These are phyloP conservation scores for Hypomecis atomaria DNA, from an alignment of 2,888 invertebrate species.

Conservation along the genomic window DNA sequence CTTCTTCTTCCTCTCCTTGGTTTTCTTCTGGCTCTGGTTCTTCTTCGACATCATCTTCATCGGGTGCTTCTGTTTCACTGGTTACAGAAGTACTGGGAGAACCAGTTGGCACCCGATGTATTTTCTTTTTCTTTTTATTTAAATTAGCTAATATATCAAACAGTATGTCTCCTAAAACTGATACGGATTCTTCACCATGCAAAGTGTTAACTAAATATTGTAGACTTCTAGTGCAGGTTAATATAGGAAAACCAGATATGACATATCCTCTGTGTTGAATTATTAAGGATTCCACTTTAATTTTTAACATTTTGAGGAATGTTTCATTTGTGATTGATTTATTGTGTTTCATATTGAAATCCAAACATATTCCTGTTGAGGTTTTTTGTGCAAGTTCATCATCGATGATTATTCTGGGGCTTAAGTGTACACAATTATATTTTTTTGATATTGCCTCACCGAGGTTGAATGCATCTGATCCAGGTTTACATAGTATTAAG, in stretches of 20 bases:
- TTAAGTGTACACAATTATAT: constrained; percentile 84
- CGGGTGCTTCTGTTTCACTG: constrained; percentile 45
- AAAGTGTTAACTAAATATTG: constrained; percentile 53
- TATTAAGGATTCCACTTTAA: constrained; percentile 77
- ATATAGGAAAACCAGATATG: constrained; percentile 86
- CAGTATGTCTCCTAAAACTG: constrained; percentile 55
- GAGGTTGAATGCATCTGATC: constrained; percentile 76
- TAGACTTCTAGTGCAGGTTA: constrained; percentile 67
- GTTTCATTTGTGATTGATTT: constrained; percentile 78
- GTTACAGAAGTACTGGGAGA: constrained; percentile 50
- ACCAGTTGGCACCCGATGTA: constrained; percentile 6
- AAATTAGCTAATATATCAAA: constrained; percentile 61
- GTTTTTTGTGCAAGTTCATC: constrained; percentile 85
- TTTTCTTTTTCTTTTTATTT: constrained; percentile 59
- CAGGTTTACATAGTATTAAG: constrained; percentile 86
- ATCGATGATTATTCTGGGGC: constrained; percentile 80
- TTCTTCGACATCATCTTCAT: constrained; percentile 49
- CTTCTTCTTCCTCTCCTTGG: constrained; percentile 52
- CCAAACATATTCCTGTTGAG: constrained; percentile 83
- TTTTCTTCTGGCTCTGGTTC: constrained; percentile 54
- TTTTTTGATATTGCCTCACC: constrained; percentile 84
- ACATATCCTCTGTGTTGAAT: constrained; percentile 86
- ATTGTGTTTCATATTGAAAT: constrained; percentile 83
- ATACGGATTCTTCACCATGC: constrained; percentile 64
- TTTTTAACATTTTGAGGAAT: constrained; percentile 79